Evolutionary conservation across 2,888 invertebrate species (phyloP).

Genomic region (Cantharis flavilabris): DNA sequence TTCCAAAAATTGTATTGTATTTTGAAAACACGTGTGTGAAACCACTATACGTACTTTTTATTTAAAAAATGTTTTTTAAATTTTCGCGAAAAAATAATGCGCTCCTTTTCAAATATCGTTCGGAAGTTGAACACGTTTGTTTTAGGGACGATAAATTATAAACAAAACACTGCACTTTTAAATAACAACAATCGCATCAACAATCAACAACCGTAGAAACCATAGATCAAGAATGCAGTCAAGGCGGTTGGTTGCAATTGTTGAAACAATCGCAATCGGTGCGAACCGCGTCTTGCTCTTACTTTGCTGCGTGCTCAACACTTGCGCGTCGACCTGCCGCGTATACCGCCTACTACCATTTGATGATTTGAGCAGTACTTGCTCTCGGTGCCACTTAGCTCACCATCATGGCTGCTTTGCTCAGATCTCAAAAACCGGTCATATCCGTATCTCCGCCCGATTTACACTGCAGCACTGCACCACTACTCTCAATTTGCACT

Average conservation of each 20-base stretch:
- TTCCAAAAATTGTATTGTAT: neutral
- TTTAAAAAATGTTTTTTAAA: neutral
- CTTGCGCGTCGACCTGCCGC: constrained; percentile 55
- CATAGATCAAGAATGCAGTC: constrained; percentile 19
- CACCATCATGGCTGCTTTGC: constrained; percentile 50
- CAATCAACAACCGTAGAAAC: constrained; percentile 30
- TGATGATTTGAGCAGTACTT: constrained; percentile 44
- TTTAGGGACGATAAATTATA: constrained; percentile 18
- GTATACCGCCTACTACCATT: constrained; percentile 55
- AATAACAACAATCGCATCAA: constrained; percentile 30
- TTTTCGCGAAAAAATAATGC: neutral
- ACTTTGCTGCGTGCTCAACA: constrained; percentile 49
- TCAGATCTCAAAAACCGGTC: constrained; percentile 44
- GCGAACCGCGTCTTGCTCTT: constrained; percentile 38
- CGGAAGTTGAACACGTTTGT: constrained; percentile 10
- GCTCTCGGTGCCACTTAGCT: constrained; percentile 42
- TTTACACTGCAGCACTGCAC: constrained; percentile 48
- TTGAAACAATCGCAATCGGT: constrained; percentile 49
- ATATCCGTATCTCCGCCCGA: constrained; percentile 41
- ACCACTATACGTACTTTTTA: neutral
- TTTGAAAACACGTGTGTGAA: neutral
- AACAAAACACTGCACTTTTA: constrained; percentile 33
- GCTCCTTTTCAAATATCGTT: neutral
- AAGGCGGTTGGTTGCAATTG: constrained; percentile 49
- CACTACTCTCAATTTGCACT: constrained; percentile 20